Percentiles rank a stretch among this genome's conserved stretches.
Evolutionary conservation across 2,888 invertebrate species (phyloP).

Genomic region (Cotesia congregata): DNA sequence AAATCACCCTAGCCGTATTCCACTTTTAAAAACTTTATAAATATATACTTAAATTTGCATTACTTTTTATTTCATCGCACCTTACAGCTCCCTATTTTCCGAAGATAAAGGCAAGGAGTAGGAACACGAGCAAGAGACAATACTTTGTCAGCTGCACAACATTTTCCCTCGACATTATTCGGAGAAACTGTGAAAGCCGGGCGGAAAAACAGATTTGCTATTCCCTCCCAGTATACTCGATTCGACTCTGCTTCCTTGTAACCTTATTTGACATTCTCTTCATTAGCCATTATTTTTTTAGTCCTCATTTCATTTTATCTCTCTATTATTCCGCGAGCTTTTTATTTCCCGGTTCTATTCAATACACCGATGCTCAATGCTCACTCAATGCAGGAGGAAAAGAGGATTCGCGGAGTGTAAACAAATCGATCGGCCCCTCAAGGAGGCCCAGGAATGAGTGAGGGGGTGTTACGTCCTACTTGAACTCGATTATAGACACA

Average conservation of each 20-base stretch:
- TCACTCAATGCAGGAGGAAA: too few relatives aligned
- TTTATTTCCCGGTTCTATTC: neutral
- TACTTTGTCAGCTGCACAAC: constrained; percentile 16
- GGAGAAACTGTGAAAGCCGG: neutral
- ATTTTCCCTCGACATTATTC: neutral
- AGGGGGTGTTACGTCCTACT: constrained; percentile 1
- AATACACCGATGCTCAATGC: neutral
- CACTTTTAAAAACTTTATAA: constrained; percentile 30
- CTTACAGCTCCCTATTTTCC: too few relatives aligned
- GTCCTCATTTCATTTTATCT: constrained; percentile 16
- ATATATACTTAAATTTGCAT: constrained; percentile 31
- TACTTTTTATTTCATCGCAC: constrained; percentile 12
- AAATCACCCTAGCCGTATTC: constrained; percentile 25
- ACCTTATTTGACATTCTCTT: constrained; percentile 22
- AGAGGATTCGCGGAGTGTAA: neutral
- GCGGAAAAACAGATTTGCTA: constrained; percentile 25
- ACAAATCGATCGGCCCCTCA: constrained; percentile 14
- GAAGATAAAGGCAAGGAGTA: too few relatives aligned
- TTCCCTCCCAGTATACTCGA: constrained; percentile 12
- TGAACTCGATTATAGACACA: constrained; percentile 29
- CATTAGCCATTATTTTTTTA: neutral
- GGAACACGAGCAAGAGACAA: neutral
- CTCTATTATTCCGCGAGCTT: neutral
- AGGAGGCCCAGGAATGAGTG: neutral
- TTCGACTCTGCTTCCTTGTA: neutral